Evolutionary conservation across 2,888 invertebrate species (phyloP).

Genomic region (Harpalus rufipes): DNA sequence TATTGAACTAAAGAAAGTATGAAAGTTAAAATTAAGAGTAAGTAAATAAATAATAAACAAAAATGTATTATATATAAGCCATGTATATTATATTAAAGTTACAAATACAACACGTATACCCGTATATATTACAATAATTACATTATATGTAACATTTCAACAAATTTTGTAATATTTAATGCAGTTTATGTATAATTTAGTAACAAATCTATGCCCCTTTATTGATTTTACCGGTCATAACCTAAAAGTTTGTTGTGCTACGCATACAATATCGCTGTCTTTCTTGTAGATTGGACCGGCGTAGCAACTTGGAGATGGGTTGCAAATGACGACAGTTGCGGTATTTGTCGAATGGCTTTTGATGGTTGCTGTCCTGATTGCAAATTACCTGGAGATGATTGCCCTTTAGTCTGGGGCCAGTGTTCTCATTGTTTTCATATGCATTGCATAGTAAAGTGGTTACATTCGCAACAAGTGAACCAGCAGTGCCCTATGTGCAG

Average conservation of each 20-base stretch:
- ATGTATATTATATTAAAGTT: too few relatives aligned
- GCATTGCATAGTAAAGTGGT: constrained; percentile 99
- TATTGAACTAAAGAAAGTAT: constrained; percentile 74
- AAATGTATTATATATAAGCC: too few relatives aligned
- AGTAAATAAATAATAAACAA: constrained; percentile 72
- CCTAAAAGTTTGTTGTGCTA: constrained; percentile 38
- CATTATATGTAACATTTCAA: neutral
- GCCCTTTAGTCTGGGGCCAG: constrained; percentile 98
- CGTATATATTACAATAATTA: neutral
- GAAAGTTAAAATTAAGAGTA: constrained; percentile 84
- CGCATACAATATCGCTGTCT: neutral
- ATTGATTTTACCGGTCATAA: constrained; percentile 34
- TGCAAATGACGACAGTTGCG: constrained; percentile 99
- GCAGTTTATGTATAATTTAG: neutral
- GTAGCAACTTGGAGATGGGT: constrained; percentile 99
- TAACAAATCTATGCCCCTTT: constrained; percentile 66
- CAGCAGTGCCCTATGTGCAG: constrained; percentile 98
- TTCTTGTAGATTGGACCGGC: constrained; percentile 89
- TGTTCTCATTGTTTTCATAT: constrained; percentile 99
- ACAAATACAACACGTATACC: too few relatives aligned
- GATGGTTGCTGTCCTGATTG: constrained; percentile 99
- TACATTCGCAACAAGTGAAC: constrained; percentile 93
- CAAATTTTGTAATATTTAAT: neutral
- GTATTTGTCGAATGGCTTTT: constrained; percentile 99
- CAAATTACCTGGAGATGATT: constrained; percentile 98